Conservation (phyloP, 2,888 invertebrate genomes). For the Lamellibrachia satsuma region DNA sequence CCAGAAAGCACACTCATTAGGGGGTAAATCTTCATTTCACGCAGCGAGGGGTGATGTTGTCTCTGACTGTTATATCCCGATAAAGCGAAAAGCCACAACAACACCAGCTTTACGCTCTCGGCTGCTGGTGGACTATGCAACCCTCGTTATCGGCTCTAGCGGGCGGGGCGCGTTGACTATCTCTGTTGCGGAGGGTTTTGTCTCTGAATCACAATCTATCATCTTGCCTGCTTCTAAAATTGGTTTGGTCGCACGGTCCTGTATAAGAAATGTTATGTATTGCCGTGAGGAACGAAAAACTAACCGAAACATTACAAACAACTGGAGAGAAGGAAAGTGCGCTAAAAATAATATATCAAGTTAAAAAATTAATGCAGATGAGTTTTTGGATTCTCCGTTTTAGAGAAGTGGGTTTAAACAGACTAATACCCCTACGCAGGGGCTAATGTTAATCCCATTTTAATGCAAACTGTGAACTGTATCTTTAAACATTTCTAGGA, state of each 20-base stretch:
- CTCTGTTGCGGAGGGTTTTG: background rate
- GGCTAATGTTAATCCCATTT: no score
- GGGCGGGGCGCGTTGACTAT: background rate
- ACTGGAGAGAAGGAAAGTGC: background rate
- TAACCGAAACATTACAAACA: background rate
- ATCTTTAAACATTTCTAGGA: no score
- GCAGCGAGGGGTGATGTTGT: background rate
- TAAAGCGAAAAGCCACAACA: background rate
- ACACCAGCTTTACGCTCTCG: background rate
- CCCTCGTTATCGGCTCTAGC: background rate
- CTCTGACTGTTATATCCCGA: no score
- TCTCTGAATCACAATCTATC: background rate
- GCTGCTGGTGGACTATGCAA: background rate
- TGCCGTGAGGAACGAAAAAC: background rate
- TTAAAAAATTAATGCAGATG: no score
- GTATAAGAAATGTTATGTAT: background rate
- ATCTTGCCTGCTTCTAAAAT: background rate
- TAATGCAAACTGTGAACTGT: no score
- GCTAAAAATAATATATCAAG: background rate
- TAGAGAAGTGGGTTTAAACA: no score
- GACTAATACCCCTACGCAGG: no score
- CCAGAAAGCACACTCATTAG: no score
- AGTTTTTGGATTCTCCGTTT: no score
- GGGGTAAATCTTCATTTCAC: background rate
- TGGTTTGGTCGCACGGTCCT: background rate